A percentile compares a stretch with the other conserved stretches of the same genome.
phyloP scores from a whole-genome alignment of 35 echinoderm and acorn worm species.

The Lytechinus pictus region DNA sequence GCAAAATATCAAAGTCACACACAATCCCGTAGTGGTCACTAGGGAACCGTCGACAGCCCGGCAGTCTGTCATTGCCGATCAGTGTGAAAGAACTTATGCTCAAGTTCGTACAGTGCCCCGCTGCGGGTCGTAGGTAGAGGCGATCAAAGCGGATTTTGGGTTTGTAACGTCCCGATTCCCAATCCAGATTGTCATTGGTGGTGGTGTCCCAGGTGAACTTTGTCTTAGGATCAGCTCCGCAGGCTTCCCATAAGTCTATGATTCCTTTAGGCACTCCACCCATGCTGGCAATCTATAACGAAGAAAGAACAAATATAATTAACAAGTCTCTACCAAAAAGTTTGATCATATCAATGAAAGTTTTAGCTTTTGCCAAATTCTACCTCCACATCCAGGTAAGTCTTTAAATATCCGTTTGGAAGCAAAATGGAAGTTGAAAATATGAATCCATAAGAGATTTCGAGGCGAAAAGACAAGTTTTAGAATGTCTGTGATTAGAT shows the following conservation, averaged over 20 bases:
- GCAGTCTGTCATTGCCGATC: constrained; percentile 54
- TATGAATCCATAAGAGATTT: no score
- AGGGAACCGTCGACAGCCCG: constrained; percentile 62
- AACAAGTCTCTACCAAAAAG: not conserved
- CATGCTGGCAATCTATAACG: not conserved
- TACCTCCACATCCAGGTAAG: no score
- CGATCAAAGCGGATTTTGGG: constrained; percentile 67
- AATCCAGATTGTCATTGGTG: constrained; percentile 62
- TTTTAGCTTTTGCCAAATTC: no score
- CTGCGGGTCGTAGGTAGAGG: constrained; percentile 53
- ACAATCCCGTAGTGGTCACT: constrained; percentile 77
- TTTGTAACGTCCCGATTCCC: constrained; percentile 28
- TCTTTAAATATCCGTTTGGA: no score
- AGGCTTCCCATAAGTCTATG: constrained; percentile 63
- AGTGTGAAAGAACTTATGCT: constrained; percentile 43
- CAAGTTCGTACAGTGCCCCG: not conserved
- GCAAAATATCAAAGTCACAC: constrained; percentile 69
- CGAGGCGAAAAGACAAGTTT: no score
- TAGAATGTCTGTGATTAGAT: no score
- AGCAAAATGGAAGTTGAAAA: no score
- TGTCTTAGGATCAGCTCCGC: constrained; percentile 21
- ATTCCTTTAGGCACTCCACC: constrained; percentile 46
- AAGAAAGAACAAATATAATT: not conserved
- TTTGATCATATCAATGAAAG: no score
- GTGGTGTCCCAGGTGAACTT: constrained; percentile 68